Evolutionary conservation across 2,797 vertebrate genomes (phyloP).

Genomic region (Nothura maculosa): DNA sequence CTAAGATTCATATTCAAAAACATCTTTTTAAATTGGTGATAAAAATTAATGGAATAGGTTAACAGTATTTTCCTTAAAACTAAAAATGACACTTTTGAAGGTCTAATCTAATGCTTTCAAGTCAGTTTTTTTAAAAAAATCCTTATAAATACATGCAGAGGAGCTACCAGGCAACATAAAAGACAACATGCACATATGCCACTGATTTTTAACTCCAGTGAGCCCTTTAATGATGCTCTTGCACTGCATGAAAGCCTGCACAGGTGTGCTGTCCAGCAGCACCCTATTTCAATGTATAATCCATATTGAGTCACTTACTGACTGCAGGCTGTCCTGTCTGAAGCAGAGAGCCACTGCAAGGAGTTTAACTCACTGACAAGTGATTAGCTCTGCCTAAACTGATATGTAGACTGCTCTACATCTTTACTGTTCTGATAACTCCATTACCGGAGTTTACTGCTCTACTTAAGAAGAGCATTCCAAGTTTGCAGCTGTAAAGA

Average conservation of each 20-base stretch:
- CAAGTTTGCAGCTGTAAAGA: background rate
- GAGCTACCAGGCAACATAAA: background rate
- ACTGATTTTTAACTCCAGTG: background rate
- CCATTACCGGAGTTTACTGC: too few relatives aligned
- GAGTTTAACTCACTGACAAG: background rate
- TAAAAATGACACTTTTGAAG: background rate
- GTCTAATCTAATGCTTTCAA: background rate
- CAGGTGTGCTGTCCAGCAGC: background rate
- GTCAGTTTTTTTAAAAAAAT: background rate
- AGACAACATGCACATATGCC: background rate
- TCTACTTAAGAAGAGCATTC: background rate
- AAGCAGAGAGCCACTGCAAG: background rate
- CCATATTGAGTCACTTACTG: background rate
- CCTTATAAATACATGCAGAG: background rate
- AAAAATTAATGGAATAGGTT: background rate
- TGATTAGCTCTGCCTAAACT: background rate
- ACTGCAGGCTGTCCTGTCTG: background rate
- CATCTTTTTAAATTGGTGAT: background rate
- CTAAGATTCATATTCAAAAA: background rate
- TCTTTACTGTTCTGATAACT: background rate
- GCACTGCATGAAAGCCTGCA: background rate
- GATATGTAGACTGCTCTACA: background rate
- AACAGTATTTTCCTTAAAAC: background rate
- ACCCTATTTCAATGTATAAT: background rate
- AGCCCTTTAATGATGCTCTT: background rate